phyloP scores from a whole-genome alignment of 2,888 invertebrate genomes.

The Ectobius pallidus region DNA sequence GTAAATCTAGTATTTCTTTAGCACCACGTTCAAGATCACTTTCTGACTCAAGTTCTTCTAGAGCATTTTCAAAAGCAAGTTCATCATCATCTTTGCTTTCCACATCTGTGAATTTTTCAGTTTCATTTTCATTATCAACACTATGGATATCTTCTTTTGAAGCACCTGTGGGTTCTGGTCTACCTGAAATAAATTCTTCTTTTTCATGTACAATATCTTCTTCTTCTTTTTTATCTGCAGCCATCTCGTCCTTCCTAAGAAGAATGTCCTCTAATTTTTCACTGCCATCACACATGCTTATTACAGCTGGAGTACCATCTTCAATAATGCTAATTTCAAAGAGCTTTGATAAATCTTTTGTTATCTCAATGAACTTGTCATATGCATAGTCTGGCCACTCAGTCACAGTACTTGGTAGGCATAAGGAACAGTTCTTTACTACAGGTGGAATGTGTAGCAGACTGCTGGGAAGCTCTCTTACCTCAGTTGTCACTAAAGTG shows the following conservation, averaged over 20 bases:
- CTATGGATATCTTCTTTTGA: too few relatives aligned
- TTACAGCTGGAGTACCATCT: conserved; percentile 69
- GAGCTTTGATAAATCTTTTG: conserved; percentile 71
- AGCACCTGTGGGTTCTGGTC: too few relatives aligned
- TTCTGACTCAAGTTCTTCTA: too few relatives aligned
- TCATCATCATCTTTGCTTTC: too few relatives aligned
- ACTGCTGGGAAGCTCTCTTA: conserved; percentile 66
- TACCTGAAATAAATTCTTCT: neutral
- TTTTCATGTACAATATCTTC: neutral
- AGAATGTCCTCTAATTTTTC: conserved; percentile 57
- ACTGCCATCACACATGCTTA: conserved; percentile 68
- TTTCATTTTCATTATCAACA: neutral
- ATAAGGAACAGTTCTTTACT: conserved; percentile 67
- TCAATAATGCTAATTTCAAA: conserved; percentile 72
- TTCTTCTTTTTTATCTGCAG: neutral
- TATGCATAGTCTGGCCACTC: conserved; percentile 70
- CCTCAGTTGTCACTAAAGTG: conserved; percentile 64
- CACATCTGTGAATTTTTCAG: neutral
- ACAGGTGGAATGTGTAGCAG: conserved; percentile 63
- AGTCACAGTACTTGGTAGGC: conserved; percentile 62
- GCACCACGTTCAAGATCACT: too few relatives aligned
- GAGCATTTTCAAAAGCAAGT: too few relatives aligned
- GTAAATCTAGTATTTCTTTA: too few relatives aligned
- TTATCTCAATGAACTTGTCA: conserved; percentile 68
- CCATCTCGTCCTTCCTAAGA: neutral